Conservation (phyloP, 2,888 invertebrate species). For the Pseudococcus longispinus region DNA sequence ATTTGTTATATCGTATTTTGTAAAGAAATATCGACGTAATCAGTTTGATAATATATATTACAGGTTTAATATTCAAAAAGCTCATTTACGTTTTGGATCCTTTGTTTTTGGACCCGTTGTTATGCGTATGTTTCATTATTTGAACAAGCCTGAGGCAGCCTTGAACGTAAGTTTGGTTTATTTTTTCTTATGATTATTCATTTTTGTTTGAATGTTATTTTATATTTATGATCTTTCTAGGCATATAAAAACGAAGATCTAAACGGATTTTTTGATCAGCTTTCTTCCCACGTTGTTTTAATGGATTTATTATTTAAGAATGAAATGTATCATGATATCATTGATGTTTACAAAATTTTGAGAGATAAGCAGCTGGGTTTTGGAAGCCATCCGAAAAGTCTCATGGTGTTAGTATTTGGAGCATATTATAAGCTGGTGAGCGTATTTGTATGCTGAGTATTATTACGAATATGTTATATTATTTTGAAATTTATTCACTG, state of each 20-base stretch:
- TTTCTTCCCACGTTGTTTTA: slow-evolving; percentile 72
- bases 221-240: slow-evolving; percentile 63
- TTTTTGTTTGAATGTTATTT: background rate
- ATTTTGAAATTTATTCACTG: background rate
- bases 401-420: slow-evolving; percentile 72
- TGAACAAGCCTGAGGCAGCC: slow-evolving; percentile 75
- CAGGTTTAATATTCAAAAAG: slow-evolving; percentile 75
- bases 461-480: background rate
- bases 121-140: slow-evolving; percentile 77
- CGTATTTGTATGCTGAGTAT: background rate
- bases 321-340: slow-evolving; percentile 72
- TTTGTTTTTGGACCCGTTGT: slow-evolving; percentile 83
- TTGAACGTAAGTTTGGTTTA: slow-evolving; percentile 64
- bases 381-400: slow-evolving; percentile 73
- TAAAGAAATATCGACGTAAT: slow-evolving; percentile 2
- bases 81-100: slow-evolving; percentile 77
- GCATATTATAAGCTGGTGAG: slow-evolving; percentile 79
- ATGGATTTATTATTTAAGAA: slow-evolving; percentile 76
- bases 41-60: slow-evolving; percentile 60
- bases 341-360: slow-evolving; percentile 70
- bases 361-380: slow-evolving; percentile 70
- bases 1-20: background rate
- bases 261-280: slow-evolving; percentile 75
- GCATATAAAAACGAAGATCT: slow-evolving; percentile 71
- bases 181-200: background rate